phyloP scores from a whole-genome alignment of 1,140 invertebrate species.

The Drosophila quadrilineata region DNA sequence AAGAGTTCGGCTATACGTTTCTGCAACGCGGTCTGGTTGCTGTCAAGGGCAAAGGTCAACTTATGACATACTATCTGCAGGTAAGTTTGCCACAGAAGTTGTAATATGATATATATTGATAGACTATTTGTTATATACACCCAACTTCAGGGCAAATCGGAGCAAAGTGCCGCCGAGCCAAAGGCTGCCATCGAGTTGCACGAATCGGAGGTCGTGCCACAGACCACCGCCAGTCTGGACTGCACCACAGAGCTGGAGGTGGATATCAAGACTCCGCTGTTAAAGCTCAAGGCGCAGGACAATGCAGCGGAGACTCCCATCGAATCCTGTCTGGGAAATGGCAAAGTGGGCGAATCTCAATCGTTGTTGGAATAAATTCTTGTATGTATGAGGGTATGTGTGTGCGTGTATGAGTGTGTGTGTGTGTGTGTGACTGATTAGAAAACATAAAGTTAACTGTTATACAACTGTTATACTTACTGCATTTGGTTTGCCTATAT shows the following conservation, averaged over 20 bases:
- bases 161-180: constrained; percentile 29
- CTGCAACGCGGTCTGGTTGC: constrained; percentile 94
- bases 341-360: constrained; percentile 52
- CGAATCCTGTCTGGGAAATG: constrained; percentile 46
- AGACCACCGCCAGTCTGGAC: constrained; percentile 26
- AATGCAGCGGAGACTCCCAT: constrained; percentile 13
- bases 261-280: constrained; percentile 66
- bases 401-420: background rate
- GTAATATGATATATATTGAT: too few species aligned
- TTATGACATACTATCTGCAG: constrained; percentile 96
- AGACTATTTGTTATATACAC: too few species aligned
- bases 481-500: constrained; percentile 61
- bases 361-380: constrained; percentile 56
- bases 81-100: too few species aligned
- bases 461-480: constrained; percentile 63
- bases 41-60: constrained; percentile 97
- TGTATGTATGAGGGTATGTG: background rate
- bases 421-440: constrained; percentile 9
- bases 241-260: constrained; percentile 48
- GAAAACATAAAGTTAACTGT: constrained; percentile 54
- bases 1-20: constrained; percentile 94
- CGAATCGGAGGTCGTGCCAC: constrained; percentile 14
- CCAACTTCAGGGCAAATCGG: constrained; percentile 45
- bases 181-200: constrained; percentile 25
- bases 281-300: constrained; percentile 55